Conservation (phyloP, 2,113 vertebrate genomes). For the Sarotherodon lohbergeri region DNA sequence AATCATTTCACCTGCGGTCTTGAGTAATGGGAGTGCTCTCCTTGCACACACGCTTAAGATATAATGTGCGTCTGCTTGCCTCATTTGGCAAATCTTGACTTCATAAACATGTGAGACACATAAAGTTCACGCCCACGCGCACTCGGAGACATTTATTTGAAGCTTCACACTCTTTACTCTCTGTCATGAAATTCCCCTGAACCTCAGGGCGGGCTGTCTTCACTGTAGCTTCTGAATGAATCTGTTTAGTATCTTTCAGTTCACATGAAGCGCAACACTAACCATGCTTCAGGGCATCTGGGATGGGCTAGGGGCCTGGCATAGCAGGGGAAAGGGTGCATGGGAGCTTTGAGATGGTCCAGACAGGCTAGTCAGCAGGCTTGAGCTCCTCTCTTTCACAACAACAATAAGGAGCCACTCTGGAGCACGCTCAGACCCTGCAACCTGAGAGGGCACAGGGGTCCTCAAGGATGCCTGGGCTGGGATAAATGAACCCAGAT, state of each 20-base stretch:
- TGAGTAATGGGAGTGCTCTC: constrained; percentile 14
- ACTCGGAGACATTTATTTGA: background rate
- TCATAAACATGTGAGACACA: constrained; percentile 3
- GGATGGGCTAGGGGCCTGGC: constrained; percentile 73
- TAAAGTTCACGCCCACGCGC: background rate
- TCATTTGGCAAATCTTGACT: constrained; percentile 15
- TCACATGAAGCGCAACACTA: constrained; percentile 87
- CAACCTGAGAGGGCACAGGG: constrained; percentile 83
- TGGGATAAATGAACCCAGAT: constrained; percentile 93
- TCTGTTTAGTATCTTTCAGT: constrained; percentile 93
- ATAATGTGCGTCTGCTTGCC: constrained; percentile 9
- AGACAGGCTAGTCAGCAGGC: constrained; percentile 69
- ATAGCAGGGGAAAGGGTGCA: constrained; percentile 45
- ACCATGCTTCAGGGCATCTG: constrained; percentile 87
- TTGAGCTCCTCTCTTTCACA: constrained; percentile 61
- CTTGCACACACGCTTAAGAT: background rate
- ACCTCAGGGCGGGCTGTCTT: constrained; percentile 63
- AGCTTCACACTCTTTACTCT: constrained; percentile 7
- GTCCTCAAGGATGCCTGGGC: constrained; percentile 55
- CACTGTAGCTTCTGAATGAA: constrained; percentile 83
- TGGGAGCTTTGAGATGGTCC: constrained; percentile 84
- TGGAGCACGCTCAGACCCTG: constrained; percentile 81
- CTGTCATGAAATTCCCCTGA: constrained; percentile 52
- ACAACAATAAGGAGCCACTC: constrained; percentile 81
- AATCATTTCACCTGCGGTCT: constrained; percentile 27